A percentile compares a stretch with the other conserved stretches of the same genome.
Evolutionary conservation across 2,797 vertebrate species (phyloP).

Genomic region (Danio aesculapii): DNA sequence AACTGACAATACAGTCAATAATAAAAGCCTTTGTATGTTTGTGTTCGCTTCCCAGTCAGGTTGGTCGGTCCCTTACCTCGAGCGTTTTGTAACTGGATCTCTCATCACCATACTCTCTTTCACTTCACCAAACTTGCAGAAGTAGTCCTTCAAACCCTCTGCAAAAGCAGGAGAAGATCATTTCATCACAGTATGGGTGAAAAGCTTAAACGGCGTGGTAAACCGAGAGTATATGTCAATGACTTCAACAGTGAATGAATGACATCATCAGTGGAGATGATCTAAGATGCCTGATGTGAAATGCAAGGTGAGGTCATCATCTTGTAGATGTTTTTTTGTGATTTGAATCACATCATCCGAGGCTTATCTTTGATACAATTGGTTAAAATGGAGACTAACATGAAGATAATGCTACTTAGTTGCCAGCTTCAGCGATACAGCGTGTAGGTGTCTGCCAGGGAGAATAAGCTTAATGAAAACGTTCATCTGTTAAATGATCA

Average conservation of each 20-base stretch:
- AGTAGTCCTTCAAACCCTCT: constrained; percentile 99
- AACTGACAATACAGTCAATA: constrained; percentile 58
- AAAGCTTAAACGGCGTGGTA: constrained; percentile 6
- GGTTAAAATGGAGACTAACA: background rate
- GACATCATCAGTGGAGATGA: constrained; percentile 21
- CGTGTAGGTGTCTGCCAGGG: background rate
- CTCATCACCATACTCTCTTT: constrained; percentile 99
- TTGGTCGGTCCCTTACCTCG: constrained; percentile 87
- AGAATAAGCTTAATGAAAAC: constrained; percentile 4
- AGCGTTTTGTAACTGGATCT: constrained; percentile 99
- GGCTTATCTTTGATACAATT: background rate
- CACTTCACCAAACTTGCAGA: constrained; percentile 99
- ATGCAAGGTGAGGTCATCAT: constrained; percentile 33
- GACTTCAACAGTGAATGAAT: constrained; percentile 4
- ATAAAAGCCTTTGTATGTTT: constrained; percentile 44
- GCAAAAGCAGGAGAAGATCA: constrained; percentile 53
- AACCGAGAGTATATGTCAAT: background rate
- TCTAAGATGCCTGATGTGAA: constrained; percentile 2
- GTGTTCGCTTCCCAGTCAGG: constrained; percentile 41
- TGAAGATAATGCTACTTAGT: background rate
- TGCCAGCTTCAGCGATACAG: background rate
- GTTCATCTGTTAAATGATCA: background rate
- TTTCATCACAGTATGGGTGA: background rate
- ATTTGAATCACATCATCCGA: too few species aligned
- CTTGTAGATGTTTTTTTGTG: background rate